Evolutionary conservation across 2,113 vertebrate genomes (phyloP), one percentile per base, ranked within the genome.

Genomic region (Quiscalus mexicanus): DNA sequence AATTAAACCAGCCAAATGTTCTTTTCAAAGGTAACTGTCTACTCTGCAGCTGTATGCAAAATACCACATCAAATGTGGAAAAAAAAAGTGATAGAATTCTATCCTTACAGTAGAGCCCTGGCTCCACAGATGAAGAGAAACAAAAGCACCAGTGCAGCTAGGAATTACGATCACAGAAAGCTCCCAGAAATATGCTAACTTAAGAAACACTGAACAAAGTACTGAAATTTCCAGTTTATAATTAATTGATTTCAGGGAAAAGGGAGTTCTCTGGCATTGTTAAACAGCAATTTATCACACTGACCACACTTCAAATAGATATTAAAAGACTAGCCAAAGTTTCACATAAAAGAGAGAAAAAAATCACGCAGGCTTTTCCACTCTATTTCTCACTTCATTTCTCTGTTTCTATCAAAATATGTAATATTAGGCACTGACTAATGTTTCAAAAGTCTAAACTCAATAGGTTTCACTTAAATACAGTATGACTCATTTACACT

Each of bases 11-110:
- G 98, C 98, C 98, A 98, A 98, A 98, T 98, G 98, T 98, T 98
- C 98, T 98, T 98, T 98, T 98, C 97, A 98, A 98, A 98, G 97
- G 97, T 98, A 98, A 98, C 98, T 98, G 98, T 98, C 98, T 98
- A 99, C 98, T 96, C 97, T 98, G 98, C 98, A 99, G 98, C 97
- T 98, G 98, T 99, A 98, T 98, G 98, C 98, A 98, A 98, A 98
- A 97, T 90, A 98, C 98, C 97, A 98, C 98, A 98, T 98, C 98
- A 98, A 98, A 98, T 98, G 98, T 97, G 94, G 31, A 90, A 79
- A 96, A 85, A 84, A 97, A 96, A 96, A 97, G 95, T 97, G 93
- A 97, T 96, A 97, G 98, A 98, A 98, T 97, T 98, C 97, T 98
- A 85, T 97, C 96, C 97, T 98, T 98, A 97, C 97, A 98, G 97